Percentiles rank a stretch among this genome's conserved stretches.
These are phyloP conservation scores for Marisa cornuarietis DNA, from an alignment of 1,140 invertebrate genomes.

Conservation along the genomic window DNA sequence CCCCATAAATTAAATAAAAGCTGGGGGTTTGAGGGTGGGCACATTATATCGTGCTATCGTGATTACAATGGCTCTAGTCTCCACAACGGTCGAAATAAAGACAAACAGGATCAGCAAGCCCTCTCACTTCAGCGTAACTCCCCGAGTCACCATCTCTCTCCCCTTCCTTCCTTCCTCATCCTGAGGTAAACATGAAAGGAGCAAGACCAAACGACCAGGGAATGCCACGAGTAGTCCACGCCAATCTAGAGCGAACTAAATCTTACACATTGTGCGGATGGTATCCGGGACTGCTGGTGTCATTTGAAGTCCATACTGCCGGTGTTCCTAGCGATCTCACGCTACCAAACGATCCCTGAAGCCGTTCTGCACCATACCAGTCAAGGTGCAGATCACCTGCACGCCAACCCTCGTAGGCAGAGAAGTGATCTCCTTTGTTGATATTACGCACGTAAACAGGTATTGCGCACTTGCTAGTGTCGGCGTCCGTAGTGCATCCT, in stretches of 20 bases:
- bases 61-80: too few species aligned
- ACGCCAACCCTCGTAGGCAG: conserved; percentile 54
- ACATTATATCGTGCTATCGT: too few species aligned
- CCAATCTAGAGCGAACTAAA: background rate
- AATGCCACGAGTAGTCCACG: background rate
- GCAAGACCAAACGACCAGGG: too few species aligned
- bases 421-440: background rate
- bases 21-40: too few species aligned
- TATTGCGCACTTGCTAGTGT: conserved; percentile 6
- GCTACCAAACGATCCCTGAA: conserved; percentile 55
- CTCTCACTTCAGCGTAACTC: background rate
- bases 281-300: conserved; percentile 26
- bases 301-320: conserved; percentile 62
- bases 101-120: background rate
- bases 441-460: conserved; percentile 4
- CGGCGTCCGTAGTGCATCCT: conserved; percentile 3
- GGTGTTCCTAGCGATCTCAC: conserved; percentile 59
- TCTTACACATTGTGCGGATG: conserved; percentile 26
- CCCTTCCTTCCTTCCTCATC: too few species aligned
- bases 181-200: too few species aligned
- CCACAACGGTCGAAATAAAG: background rate
- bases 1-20: too few species aligned
- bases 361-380: conserved; percentile 60
- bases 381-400: conserved; percentile 61
- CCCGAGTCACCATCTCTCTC: too few species aligned